Base-by-base conservation (phyloP, 2,797 vertebrate species). In the Trachops cirrhosus region DNA sequence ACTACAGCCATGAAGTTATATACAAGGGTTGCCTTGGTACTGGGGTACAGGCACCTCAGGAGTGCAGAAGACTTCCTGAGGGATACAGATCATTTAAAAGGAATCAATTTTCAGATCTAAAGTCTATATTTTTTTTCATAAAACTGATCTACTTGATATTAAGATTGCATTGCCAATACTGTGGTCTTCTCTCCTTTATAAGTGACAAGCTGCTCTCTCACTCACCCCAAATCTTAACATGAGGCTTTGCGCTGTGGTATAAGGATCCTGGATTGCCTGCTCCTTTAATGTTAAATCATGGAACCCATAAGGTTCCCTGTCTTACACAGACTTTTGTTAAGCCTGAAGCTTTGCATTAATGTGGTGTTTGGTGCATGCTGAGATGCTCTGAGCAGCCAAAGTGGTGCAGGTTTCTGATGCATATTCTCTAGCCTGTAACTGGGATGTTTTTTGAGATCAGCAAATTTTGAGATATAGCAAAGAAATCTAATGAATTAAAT, bases 391-490 rank as follows among this genome's bases (percentile, higher is more conserved):
- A 89, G 32, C 9, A 86, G n/a, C 62, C 39, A 19, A 71, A 82
- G 19, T 11, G 22, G 24, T 41, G 29, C 18, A 15, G 46, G 22
- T 68, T 67, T 52, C 24, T 32, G 32, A 44, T 22, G 29, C 11
- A 41, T 78, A 37, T 86, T 84, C 32, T 86, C 82, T 68, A 82
- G 22, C 80, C 21, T 54, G 4, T 46, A 54, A 50, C 39, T 64
- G 21, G 32, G 87, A 64, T 50, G 46, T 75, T 75, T 89, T 44
- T n/a, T 37, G 41, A 95, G 44, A 54, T 44, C 44, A 57, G 22
- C 80, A 68, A 22, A 46, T 32, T 34, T 83, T 16, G 54, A 92
- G 67, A 34, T 21, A 59, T 1, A 32, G 39, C 19, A 34, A 62
- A 68, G 34, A 88, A 88, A 79, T 64, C 6, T 22, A 52, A 19